A percentile compares a stretch with the other conserved stretches of the same genome.
These are phyloP conservation scores for Scleropages formosus DNA, from an alignment of 2,797 vertebrate genomes.

Conservation along the genomic window DNA sequence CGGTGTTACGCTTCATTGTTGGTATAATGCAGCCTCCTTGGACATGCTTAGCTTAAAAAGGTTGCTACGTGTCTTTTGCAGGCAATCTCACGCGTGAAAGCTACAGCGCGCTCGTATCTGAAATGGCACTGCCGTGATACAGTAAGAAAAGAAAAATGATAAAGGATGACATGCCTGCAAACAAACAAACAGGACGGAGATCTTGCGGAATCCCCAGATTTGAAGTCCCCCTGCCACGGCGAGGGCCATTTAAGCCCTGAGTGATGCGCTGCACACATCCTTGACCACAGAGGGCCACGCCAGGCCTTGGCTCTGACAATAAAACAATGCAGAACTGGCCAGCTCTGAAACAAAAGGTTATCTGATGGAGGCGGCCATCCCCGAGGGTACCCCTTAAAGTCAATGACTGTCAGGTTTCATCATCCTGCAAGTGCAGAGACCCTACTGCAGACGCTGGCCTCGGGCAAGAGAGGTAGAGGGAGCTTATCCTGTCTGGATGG, in stretches of 20 bases:
- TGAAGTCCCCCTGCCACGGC: background rate
- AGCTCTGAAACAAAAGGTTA: constrained; percentile 36
- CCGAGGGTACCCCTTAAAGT: constrained; percentile 26
- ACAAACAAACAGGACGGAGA: background rate
- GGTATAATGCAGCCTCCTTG: background rate
- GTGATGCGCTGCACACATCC: background rate
- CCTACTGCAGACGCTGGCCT: constrained; percentile 32
- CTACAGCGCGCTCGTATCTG: background rate
- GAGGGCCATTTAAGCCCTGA: background rate
- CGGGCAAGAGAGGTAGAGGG: constrained; percentile 31
- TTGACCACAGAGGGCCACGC: background rate
- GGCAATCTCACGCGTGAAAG: background rate
- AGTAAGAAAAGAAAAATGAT: no score
- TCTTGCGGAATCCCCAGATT: background rate
- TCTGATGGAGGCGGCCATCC: constrained; percentile 23
- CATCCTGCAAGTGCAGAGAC: constrained; percentile 20
- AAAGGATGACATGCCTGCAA: background rate
- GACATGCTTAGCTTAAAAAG: background rate
- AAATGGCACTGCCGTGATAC: background rate
- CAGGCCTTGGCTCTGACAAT: constrained; percentile 18
- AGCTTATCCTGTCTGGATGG: constrained; percentile 38
- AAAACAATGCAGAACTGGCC: constrained; percentile 25
- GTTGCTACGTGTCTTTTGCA: background rate
- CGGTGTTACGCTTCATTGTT: background rate
- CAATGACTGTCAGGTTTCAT: constrained; percentile 38